Evolutionary conservation across 1,140 invertebrate genomes (phyloP), one percentile per base, ranked within the genome.

Genomic region (Meloidogyne floridensis): DNA sequence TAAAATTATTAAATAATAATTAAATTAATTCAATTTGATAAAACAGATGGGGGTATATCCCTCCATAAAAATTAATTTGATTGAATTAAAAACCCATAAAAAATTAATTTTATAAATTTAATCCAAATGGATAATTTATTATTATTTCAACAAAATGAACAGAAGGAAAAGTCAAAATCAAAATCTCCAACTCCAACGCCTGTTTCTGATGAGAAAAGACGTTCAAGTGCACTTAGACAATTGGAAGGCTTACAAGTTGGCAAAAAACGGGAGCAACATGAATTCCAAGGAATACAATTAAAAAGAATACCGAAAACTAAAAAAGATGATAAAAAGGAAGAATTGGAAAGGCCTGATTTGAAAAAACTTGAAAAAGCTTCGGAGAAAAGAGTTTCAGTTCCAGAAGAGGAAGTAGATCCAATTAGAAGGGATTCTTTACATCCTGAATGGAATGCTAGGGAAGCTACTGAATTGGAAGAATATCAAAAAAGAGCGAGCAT

Each of bases 181-280:
- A 79, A 79, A 53, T 79, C 77, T 9, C 59, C 77, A 43, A 71
- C 56, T 18, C 75, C 56, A 71, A 70, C 43, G n/a, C 56, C 77
- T 9, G 47, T 70, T 43, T 65, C 59, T 65, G 59, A 65, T 65
- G 59, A 65, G n/a, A 65, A 65, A 65, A 65, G 59, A 8, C 59
- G 75, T 47, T 54, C 18, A 18, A 77, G 56, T 53, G 59, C 77
- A 42, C 69, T 65, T 80, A 82, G 18, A 56, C 53, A 65, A 53
- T 81, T 84, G n/a, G 70, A 84, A 76, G 84, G 84, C 43, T 42
- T 83, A 15, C 84, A 84, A 84, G 84, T 84, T 20, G 84, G 84
- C 73, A 76, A 84, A 59, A 83, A 84, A 72, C 81, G 81, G 1
- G 72, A 83, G n/a, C 72, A 80, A 53, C 82, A 83, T 11, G 71